Evolutionary conservation across 2,888 invertebrate species (phyloP), one percentile per base, ranked within the genome.

Genomic region (Tinea pellionella): DNA sequence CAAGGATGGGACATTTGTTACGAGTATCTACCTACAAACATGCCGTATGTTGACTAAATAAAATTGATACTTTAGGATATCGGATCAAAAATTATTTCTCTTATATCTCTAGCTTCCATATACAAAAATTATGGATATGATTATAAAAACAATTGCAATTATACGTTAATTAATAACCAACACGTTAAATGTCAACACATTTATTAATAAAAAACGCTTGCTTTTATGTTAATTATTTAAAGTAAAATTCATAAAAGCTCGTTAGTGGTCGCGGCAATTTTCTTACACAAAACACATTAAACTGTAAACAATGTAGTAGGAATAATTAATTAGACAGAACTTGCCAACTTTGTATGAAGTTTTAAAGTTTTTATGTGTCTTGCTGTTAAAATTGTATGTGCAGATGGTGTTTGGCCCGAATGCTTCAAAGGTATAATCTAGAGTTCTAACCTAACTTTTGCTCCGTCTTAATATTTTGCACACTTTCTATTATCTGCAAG

Each of bases 291-390:
- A 59, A 51, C 59, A 59, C 58, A 58, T 61, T 61, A 58, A 56
- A 53, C 53, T 24, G 53, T 30, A 56, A 59, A 61, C 61, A 61
- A 59, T 58, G 61, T 61, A 19, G 42, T 53, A 58, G 61, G 58
- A 55, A 58, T 58, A 61, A 61, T 61, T 61, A 61, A 61, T 61
- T 58, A 24, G 57, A 2, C 15, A 32, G 37, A 47, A 47, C 51
- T 61, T 61, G 9, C 61, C 24, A 51, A 61, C 61, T 61, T 61
- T 61, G 61, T 61, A 61, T 58, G 61, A 30, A 55, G 55, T 59
- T 61, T 51, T 24, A 59, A 61, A 61, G 61, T 61, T 61, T 61
- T 61, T 61, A 59, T 61, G 59, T 59, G 41, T 59, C 18, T 41
- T 32, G 53, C 41, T 47, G 53, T 61, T 61, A 59, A 59, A 51